These are phyloP conservation scores for Actenoides hombroni DNA, from an alignment of 2,113 vertebrate species.

Conservation along the genomic window DNA sequence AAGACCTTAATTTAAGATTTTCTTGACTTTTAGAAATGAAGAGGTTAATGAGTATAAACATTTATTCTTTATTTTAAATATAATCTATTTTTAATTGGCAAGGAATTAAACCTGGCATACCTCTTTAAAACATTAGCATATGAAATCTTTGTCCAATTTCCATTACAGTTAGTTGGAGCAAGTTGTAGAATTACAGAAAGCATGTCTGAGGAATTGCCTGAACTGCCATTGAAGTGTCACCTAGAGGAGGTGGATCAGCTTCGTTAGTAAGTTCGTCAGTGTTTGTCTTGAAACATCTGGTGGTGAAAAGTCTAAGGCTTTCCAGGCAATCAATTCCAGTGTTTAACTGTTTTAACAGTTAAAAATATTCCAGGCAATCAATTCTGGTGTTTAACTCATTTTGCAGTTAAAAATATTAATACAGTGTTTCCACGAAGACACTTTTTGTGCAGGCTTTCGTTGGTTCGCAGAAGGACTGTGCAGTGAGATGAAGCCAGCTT, in stretches of 20 bases:
- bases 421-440: background rate
- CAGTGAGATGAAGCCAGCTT: background rate
- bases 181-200: background rate
- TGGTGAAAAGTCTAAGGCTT: background rate
- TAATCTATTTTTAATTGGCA: background rate
- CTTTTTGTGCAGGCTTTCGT: background rate
- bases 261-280: background rate
- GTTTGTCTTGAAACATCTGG: background rate
- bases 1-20: background rate
- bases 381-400: background rate
- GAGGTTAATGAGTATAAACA: background rate
- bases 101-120: background rate
- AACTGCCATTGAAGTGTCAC: background rate
- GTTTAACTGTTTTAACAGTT: background rate
- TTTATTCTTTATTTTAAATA: background rate
- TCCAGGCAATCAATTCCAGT: background rate
- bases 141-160: background rate
- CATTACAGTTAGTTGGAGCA: background rate
- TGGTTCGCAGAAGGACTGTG: background rate
- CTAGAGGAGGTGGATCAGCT: background rate
- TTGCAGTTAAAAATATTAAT: background rate
- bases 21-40: background rate
- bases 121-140: background rate
- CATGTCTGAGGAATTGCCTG: rapidly evolving
- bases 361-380: background rate